Conservation (phyloP, 2,797 vertebrate species). For the Sebastes hubbsi region DNA sequence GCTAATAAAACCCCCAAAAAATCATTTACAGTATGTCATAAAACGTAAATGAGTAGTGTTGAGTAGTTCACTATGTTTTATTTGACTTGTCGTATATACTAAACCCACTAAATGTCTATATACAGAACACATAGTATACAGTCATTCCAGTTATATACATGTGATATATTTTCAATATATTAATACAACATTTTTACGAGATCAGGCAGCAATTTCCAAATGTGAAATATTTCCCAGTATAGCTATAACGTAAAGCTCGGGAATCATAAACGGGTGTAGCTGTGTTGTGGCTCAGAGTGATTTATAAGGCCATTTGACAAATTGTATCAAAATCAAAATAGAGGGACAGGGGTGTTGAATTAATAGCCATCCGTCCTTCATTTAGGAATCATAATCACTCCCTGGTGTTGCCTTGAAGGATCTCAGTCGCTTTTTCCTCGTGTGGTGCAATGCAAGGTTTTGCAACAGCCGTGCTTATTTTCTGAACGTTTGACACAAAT, state of each 20-base stretch:
- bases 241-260: conserved; percentile 36
- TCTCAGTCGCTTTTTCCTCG: conserved; percentile 44
- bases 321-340: conserved; percentile 74
- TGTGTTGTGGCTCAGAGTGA: conserved; percentile 62
- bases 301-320: conserved; percentile 72
- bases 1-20: conserved; percentile 10
- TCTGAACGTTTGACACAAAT: conserved; percentile 56
- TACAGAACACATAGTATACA: neutral
- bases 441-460: conserved; percentile 55
- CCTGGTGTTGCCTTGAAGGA: conserved; percentile 63
- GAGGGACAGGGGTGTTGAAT: conserved; percentile 68
- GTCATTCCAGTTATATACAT: neutral
- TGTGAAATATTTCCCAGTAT: conserved; percentile 48
- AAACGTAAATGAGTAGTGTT: neutral
- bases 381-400: conserved; percentile 75
- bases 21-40: conserved; percentile 11
- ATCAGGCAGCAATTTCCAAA: conserved; percentile 30
- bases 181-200: conserved; percentile 22
- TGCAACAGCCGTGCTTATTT: conserved; percentile 58
- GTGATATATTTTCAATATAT: conserved; percentile 17
- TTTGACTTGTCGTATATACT: conserved; percentile 17
- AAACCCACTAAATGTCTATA: neutral
- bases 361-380: conserved; percentile 74
- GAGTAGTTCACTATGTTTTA: conserved; percentile 1
- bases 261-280: conserved; percentile 56